These are phyloP conservation scores for Beris chalybata DNA, from an alignment of 2,888 invertebrate species.

Conservation along the genomic window DNA sequence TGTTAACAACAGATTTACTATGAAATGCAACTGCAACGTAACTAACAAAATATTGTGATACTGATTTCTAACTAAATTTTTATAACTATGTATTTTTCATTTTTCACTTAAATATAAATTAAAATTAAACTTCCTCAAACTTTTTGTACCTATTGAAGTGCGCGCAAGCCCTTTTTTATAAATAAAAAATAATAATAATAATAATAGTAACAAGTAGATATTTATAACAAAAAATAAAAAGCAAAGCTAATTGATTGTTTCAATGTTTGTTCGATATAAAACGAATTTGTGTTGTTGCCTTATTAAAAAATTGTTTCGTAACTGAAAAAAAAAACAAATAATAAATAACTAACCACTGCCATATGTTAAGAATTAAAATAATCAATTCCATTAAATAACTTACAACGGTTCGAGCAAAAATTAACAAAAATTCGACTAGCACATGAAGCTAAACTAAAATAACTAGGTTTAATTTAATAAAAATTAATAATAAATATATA, in stretches of 20 bases:
- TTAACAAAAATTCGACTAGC: too few relatives aligned
- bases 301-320: conserved; percentile 3
- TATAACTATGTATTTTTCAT: too few relatives aligned
- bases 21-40: too few relatives aligned
- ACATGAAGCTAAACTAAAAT: conserved; percentile 36
- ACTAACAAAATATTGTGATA: too few relatives aligned
- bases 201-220: not conserved
- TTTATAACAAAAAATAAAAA: conserved; percentile 10
- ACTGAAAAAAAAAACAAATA: conserved; percentile 12
- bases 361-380: not conserved
- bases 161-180: not conserved
- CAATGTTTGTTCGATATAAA: not conserved
- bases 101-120: too few relatives aligned
- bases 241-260: not conserved
- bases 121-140: too few relatives aligned
- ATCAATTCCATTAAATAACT: not conserved
- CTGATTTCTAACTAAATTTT: too few relatives aligned
- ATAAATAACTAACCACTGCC: conserved; percentile 17
- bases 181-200: conserved; percentile 5
- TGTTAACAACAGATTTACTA: too few relatives aligned
- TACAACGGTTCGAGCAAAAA: conserved; percentile 44
- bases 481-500: conserved; percentile 13
- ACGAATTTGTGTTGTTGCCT: not conserved
- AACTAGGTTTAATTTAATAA: too few relatives aligned
- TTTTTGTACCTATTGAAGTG: too few relatives aligned